These are phyloP conservation scores for Ryuthela nishihirai DNA, from an alignment of 2,888 invertebrate species.

Conservation along the genomic window DNA sequence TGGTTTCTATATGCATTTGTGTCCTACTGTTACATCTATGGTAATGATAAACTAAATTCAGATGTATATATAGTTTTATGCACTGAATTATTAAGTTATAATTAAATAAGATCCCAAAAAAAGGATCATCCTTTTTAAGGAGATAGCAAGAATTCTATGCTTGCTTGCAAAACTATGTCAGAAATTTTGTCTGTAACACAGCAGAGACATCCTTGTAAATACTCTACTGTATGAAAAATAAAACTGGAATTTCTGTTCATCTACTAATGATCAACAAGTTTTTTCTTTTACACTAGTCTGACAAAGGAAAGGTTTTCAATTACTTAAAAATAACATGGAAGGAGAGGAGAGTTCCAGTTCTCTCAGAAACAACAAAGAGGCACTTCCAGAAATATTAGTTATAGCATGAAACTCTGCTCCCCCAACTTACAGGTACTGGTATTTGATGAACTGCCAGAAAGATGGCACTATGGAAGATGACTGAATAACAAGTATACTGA, in stretches of 20 bases:
- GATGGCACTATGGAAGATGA: slow-evolving; percentile 10
- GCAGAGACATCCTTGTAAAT: slow-evolving; percentile 1
- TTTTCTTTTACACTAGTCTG: slow-evolving; percentile 4
- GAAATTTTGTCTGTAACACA: slow-evolving; percentile 5
- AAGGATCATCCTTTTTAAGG: no score
- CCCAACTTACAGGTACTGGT: slow-evolving; percentile 23
- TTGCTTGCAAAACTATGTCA: slow-evolving; percentile 4
- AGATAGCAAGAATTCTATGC: slow-evolving; percentile 4
- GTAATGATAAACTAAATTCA: slow-evolving; percentile 1
- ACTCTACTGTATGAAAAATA: slow-evolving; percentile 2
- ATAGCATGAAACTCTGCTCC: slow-evolving; percentile 23
- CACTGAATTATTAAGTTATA: slow-evolving; percentile 3
- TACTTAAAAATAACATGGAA: slow-evolving; percentile 18
- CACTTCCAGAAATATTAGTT: slow-evolving; percentile 21
- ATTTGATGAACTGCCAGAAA: slow-evolving; percentile 14
- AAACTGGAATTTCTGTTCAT: slow-evolving; percentile 9
- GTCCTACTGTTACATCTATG: slow-evolving; percentile 6
- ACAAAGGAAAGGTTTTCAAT: slow-evolving; percentile 14
- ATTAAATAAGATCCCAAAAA: no score
- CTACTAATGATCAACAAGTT: slow-evolving; percentile 1
- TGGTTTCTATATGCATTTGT: not conserved
- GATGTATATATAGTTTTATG: slow-evolving; percentile 1
- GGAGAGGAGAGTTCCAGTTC: slow-evolving; percentile 17
- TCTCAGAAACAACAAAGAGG: slow-evolving; percentile 16
- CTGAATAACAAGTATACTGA: slow-evolving; percentile 6